These are phyloP conservation scores for Rhyzopertha dominica DNA, from an alignment of 1,140 invertebrate species.

Conservation along the genomic window DNA sequence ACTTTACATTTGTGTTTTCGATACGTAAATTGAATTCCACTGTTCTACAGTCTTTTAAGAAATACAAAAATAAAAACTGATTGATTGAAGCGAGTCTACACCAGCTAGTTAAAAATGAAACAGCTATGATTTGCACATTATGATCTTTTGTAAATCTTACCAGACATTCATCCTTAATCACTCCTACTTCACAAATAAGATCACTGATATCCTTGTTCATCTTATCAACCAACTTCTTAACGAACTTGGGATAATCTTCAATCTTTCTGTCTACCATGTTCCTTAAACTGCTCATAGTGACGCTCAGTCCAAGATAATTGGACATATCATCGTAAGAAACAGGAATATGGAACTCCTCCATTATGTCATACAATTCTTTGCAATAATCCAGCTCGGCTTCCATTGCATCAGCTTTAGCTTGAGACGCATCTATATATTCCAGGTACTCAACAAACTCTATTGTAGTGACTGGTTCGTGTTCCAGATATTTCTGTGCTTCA, in stretches of 20 bases:
- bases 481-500: slow-evolving; percentile 57
- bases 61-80: too few species aligned
- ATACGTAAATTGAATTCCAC: too few species aligned
- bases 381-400: slow-evolving; percentile 61
- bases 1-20: too few species aligned
- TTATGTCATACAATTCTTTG: slow-evolving; percentile 67
- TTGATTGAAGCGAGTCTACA: too few species aligned
- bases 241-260: slow-evolving; percentile 51
- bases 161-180: slow-evolving; percentile 57
- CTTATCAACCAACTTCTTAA: slow-evolving; percentile 53
- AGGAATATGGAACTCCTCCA: slow-evolving; percentile 63
- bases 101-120: too few species aligned
- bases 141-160: slow-evolving; percentile 48
- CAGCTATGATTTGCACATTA: too few species aligned
- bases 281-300: slow-evolving; percentile 47
- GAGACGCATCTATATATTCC: slow-evolving; percentile 61
- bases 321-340: slow-evolving; percentile 40
- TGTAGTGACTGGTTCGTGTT: slow-evolving; percentile 56
- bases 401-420: slow-evolving; percentile 56
- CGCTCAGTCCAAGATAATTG: slow-evolving; percentile 43
- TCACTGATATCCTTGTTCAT: slow-evolving; percentile 59
- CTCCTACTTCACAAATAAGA: slow-evolving; percentile 61
- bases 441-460: slow-evolving; percentile 64
- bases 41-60: too few species aligned
- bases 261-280: slow-evolving; percentile 52